Evolutionary conservation across 2,113 vertebrate genomes (phyloP).

Genomic region (Uria aalge): DNA sequence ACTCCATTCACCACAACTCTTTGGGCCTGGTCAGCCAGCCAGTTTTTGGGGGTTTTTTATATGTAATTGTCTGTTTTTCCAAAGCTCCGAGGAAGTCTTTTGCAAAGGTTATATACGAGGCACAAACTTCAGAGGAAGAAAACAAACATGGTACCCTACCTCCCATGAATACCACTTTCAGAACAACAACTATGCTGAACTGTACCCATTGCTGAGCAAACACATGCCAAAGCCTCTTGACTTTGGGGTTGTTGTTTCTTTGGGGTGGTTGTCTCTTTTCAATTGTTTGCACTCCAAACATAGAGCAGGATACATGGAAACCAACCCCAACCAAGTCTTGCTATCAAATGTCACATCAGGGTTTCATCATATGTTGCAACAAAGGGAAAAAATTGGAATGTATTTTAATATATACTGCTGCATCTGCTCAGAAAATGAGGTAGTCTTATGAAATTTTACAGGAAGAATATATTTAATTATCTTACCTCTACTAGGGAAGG

Average conservation of each 20-base stretch:
- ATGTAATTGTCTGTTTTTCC: neutral
- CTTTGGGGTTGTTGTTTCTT: neutral
- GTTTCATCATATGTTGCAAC: neutral
- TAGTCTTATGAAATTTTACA: neutral
- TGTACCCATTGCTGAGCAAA: neutral
- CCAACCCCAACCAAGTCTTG: neutral
- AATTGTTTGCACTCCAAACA: neutral
- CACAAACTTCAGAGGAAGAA: neutral
- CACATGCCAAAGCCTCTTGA: neutral
- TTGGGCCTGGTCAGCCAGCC: neutral
- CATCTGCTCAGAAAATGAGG: neutral
- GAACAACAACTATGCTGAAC: neutral
- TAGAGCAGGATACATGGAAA: neutral
- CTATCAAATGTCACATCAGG: neutral
- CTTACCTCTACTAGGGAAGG: neutral
- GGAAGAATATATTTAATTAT: constrained; percentile 31
- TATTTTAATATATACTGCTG: neutral
- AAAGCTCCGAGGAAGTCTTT: neutral
- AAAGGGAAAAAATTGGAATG: neutral
- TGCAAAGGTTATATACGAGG: neutral
- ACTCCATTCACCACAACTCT: neutral
- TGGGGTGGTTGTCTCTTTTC: neutral
- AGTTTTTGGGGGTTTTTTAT: neutral
- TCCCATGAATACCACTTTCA: neutral
- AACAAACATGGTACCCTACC: neutral